These are phyloP conservation scores for Gephyroberyx darwinii DNA, from an alignment of 2,797 vertebrate genomes.

Conservation along the genomic window DNA sequence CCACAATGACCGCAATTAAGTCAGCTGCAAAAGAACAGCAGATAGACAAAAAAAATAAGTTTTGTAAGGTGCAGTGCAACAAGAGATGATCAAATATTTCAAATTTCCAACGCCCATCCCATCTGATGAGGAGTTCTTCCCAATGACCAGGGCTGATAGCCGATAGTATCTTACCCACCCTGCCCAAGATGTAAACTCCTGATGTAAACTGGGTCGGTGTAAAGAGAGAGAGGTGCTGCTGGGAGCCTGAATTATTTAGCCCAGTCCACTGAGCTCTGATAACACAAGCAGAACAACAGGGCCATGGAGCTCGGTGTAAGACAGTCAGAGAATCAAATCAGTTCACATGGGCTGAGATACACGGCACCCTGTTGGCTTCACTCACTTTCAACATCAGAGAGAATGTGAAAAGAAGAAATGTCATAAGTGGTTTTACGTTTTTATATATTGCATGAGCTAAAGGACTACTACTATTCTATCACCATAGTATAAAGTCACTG, in stretches of 20 bases:
- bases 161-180: constrained; percentile 30
- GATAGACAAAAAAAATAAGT: neutral
- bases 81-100: constrained; percentile 16
- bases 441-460: constrained; percentile 1
- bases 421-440: constrained; percentile 1
- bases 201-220: constrained; percentile 70
- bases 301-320: constrained; percentile 48
- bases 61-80: constrained; percentile 2
- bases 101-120: constrained; percentile 4
- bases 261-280: constrained; percentile 68
- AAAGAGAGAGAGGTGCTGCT: constrained; percentile 62
- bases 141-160: constrained; percentile 29
- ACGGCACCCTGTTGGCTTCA: neutral
- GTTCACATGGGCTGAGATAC: constrained; percentile 2
- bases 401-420: constrained; percentile 22
- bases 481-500: neutral
- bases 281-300: constrained; percentile 73
- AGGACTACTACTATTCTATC: neutral
- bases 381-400: neutral
- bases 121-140: neutral
- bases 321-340: constrained; percentile 26
- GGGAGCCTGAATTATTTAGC: constrained; percentile 79
- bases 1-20: neutral
- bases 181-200: constrained; percentile 61
- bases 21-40: constrained; percentile 13